Base-by-base conservation (phyloP, 2,113 vertebrate genomes). In the Actenoides lindsayi region DNA sequence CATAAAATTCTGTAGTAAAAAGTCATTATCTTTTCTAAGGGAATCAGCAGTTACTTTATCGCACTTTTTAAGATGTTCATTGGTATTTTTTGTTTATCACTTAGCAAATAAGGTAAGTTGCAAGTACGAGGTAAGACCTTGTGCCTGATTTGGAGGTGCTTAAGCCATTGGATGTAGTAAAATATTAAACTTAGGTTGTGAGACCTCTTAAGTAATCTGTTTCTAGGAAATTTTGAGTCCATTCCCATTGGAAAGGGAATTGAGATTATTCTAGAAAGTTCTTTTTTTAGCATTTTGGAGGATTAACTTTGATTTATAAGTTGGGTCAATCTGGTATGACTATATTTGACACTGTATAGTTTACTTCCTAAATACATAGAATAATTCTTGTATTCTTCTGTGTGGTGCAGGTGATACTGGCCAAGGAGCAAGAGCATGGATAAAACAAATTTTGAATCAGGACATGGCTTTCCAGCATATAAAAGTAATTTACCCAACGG, bases 401-500 rank as follows among this genome's bases (percentile, higher is more conserved):
- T 93, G 69, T 96, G 87, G 64, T 70, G 89, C 86, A 99, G 99
- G 99, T 97, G 98, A 98, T 97, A 99, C 98, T 65, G 99, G 99
- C 46, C 97, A 92, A 94, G 98, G 98, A 92, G 62, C 98, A 79
- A 98, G 98, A 98, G 76, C 84, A 18, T 99, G 99, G 99, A 98
- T 99, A 93, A 98, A 97, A 81, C 97, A 98, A 48, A 92, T 99
- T 90, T 97, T 98, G 95, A 96, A 95, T 86, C 97, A 98, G 94
- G 98, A 99, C 86, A 97, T 99, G 95, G 93, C 97, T 35, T 99
- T 99, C 96, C 97, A 98, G 5, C 98, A 99, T 90, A 98, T 99
- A 97, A 98, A 98, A 97, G 94, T 99, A 44, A 98, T 99, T 96
- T 99, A 99, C 87, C 99, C 99, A 85, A 99, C 99, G 0, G 99